Evolutionary conservation across 2,797 vertebrate genomes (phyloP), one percentile per base, ranked within the genome.

Genomic region (Coluber constrictor): DNA sequence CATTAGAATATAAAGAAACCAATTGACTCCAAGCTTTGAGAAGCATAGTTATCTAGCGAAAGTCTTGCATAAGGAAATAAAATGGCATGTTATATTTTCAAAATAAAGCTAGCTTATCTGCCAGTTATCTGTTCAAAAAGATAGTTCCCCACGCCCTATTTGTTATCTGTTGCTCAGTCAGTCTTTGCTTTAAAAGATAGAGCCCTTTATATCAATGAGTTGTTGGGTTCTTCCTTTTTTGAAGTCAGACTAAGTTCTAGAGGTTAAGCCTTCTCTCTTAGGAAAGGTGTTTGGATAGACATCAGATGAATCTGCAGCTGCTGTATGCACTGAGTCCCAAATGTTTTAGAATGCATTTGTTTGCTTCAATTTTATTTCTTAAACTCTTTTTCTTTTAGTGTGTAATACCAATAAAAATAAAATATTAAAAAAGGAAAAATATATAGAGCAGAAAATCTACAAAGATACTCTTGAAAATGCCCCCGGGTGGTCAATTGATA

Each of bases 401-500:
- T 83, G 10, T 83, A 47, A 83, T 43, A 47, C 37, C 74, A 83
- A 83, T 83, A 47, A 83, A 79, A 83, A 83, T 25, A 25, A 83
- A 47, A 83, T 83, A 47, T 83, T 47, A 47, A 83, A 47, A 79
- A 12, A 5, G 37, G 20, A 25, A 9, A 43, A 9, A 79, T 37
- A 92, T 11, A 79, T 6, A 43, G 13, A 55, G 87, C 92, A 94
- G 83, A 0, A 60, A 5, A 92, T 94, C 88, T 70, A 79, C 90
- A 7, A 90, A 95, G 91, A 10, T 47, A 92, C 13, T 32, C n/a
- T 3, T 9, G 23, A 87, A 91, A 61, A 51, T 87, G 59, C 15
- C 0, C 92, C 79, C 93, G 51, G 12, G 37, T 92, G 29, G 16
- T 56, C 25, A 95, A 92, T 92, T 93, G 61, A 94, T 12, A 86